Base-by-base conservation (phyloP, 2,113 vertebrate genomes). In the Oryzias melastigma region DNA sequence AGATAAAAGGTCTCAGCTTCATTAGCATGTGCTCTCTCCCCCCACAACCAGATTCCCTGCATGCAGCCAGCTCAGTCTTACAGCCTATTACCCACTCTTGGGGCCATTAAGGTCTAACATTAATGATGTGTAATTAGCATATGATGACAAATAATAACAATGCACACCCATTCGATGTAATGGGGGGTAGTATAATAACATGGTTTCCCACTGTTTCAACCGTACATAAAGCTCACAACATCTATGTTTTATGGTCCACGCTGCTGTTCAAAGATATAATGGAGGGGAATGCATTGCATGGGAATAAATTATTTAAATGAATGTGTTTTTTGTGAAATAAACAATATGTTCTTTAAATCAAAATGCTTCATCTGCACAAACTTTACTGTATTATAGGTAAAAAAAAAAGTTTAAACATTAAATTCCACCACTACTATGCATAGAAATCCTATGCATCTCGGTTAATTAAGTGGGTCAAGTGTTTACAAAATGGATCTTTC, bases 81-180 rank as follows among this genome's bases (percentile, higher is more conserved):
- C 88, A 93, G 90, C 85, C 88, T 91, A 93, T 92, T 92, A 93
- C 91, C 89, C 87, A 90, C 91, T 93, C 90, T 85, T 82, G 81
- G 82, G 87, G 85, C 91, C 92, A 92, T 93, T 93, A 94, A 91
- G 91, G 92, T 91, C 92, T 94, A 93, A 93, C 92, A 94, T 94
- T 96, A 94, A 94, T 94, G 94, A 95, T 93, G 93, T 91, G 94
- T 94, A 96, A 97, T 97, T 97, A 97, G 94, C 92, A 93, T 91
- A 94, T 91, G 92, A 96, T 95, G 95, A 97, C 93, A 93, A 94
- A 95, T 94, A 93, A 93, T 93, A 93, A 94, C 91, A 93, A 91
- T 92, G 88, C 87, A 87, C 93, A 91, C 91, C 91, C 90, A 93
- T 92, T 92, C 85, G 77, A 93, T 94, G 91, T 94, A 94, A 91